Evolutionary conservation across 2,113 vertebrate genomes (phyloP).

Genomic region (Trichechus manatus): DNA sequence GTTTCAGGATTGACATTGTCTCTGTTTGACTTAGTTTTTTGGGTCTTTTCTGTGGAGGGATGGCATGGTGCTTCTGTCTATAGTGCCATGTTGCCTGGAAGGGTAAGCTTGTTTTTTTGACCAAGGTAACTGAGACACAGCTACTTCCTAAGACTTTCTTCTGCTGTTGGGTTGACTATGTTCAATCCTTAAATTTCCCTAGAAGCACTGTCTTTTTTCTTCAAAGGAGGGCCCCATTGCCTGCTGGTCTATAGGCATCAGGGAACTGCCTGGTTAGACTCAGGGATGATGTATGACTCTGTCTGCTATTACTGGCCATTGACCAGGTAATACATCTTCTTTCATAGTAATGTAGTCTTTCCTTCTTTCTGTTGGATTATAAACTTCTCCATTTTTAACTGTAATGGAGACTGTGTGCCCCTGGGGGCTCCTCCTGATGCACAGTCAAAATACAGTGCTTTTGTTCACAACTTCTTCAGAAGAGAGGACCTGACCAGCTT

Average conservation of each 20-base stretch:
- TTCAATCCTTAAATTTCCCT: not conserved
- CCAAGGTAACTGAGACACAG: not conserved
- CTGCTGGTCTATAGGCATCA: not conserved
- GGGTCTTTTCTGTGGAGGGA: too few species aligned
- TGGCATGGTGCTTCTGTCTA: too few species aligned
- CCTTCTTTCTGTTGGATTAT: not conserved
- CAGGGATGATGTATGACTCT: not conserved
- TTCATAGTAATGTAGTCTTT: not conserved
- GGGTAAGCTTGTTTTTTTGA: not conserved
- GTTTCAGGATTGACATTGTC: too few species aligned
- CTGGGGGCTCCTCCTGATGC: not conserved
- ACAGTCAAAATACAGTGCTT: not conserved
- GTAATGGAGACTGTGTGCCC: not conserved
- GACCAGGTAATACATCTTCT: not conserved
- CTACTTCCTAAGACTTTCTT: not conserved
- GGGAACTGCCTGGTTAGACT: not conserved
- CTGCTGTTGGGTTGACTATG: not conserved
- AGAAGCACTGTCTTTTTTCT: not conserved
- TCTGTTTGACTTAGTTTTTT: too few species aligned
- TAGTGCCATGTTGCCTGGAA: too few species aligned
- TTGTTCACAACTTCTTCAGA: not conserved
- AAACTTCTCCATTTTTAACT: not conserved
- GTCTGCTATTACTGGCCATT: not conserved
- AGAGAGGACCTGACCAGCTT: not conserved
- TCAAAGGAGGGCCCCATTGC: not conserved